A percentile compares a stretch with the other conserved stretches of the same genome.
These are phyloP conservation scores for Trididemnum nubilum DNA, from an alignment of 23 tunicate species.

Conservation along the genomic window DNA sequence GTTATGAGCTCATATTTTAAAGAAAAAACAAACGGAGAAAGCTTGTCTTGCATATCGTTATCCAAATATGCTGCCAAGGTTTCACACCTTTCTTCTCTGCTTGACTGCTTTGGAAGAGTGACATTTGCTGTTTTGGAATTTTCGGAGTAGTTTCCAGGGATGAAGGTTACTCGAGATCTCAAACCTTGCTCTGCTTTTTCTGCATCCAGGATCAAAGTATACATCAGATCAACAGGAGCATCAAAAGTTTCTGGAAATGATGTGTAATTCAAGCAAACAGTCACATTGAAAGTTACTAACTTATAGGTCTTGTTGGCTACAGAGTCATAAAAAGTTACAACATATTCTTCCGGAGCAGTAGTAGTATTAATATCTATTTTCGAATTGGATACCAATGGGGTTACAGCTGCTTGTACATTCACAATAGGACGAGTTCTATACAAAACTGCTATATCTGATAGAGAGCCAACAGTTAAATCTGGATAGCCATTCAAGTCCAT, in stretches of 20 bases:
- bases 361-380: slow-evolving; percentile 50
- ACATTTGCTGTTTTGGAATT: slow-evolving; percentile 3
- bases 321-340: neutral
- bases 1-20: slow-evolving; percentile 36
- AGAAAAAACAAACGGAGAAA: slow-evolving; percentile 70
- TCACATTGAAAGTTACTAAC: slow-evolving; percentile 30
- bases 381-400: slow-evolving; percentile 34
- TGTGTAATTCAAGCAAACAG: slow-evolving; percentile 78
- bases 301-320: slow-evolving; percentile 2
- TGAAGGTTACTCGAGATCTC: slow-evolving; percentile 54
- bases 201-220: slow-evolving; percentile 45
- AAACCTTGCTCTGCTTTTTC: slow-evolving; percentile 24
- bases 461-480: slow-evolving; percentile 76
- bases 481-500: slow-evolving; percentile 93
- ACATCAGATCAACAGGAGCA: slow-evolving; percentile 40
- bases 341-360: neutral
- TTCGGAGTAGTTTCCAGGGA: slow-evolving; percentile 12
- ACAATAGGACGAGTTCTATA: slow-evolving; percentile 71
- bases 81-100: slow-evolving; percentile 9
- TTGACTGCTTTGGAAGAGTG: slow-evolving; percentile 49
- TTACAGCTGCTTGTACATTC: slow-evolving; percentile 41
- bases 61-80: slow-evolving; percentile 41
- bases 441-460: slow-evolving; percentile 64
- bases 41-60: slow-evolving; percentile 77
- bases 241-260: slow-evolving; percentile 56